Evolutionary conservation across 2,888 invertebrate species (phyloP).

Genomic region (Parelbella ahira): DNA sequence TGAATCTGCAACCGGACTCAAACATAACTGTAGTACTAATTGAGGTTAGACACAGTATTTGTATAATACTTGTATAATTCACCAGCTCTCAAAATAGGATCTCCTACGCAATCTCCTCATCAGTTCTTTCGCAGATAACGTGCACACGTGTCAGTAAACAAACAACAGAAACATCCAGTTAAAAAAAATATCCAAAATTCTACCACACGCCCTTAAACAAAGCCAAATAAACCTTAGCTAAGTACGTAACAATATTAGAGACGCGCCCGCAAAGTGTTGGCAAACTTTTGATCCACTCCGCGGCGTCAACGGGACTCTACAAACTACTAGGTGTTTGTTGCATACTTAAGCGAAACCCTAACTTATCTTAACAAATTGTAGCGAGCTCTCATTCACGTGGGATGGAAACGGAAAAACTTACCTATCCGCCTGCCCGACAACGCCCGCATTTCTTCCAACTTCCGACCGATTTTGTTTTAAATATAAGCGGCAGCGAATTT

Average conservation of each 20-base stretch:
- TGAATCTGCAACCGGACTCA: no score
- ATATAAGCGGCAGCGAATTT: not conserved
- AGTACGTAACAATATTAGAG: not conserved
- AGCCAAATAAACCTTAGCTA: not conserved
- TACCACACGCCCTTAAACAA: no score
- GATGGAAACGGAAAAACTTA: slow-evolving; percentile 46
- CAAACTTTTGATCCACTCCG: slow-evolving; percentile 19
- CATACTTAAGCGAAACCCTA: slow-evolving; percentile 28
- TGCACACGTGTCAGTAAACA: no score
- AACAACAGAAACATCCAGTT: no score
- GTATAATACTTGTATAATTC: no score
- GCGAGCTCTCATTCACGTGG: slow-evolving; percentile 20
- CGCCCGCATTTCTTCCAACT: slow-evolving; percentile 51
- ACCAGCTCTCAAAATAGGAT: no score
- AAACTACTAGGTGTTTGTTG: slow-evolving; percentile 26
- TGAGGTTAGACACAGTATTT: no score
- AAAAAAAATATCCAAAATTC: no score
- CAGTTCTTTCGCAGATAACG: no score
- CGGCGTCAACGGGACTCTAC: slow-evolving; percentile 19
- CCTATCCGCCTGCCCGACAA: slow-evolving; percentile 59
- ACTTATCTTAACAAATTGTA: slow-evolving; percentile 30
- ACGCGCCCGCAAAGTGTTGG: not conserved
- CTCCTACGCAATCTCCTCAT: no score
- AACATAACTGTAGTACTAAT: no score
- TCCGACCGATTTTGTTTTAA: slow-evolving; percentile 36